Percentiles rank a stretch among this genome's conserved stretches.
phyloP scores from a whole-genome alignment of 2,888 invertebrate genomes.

The Leptura quadrifasciata region DNA sequence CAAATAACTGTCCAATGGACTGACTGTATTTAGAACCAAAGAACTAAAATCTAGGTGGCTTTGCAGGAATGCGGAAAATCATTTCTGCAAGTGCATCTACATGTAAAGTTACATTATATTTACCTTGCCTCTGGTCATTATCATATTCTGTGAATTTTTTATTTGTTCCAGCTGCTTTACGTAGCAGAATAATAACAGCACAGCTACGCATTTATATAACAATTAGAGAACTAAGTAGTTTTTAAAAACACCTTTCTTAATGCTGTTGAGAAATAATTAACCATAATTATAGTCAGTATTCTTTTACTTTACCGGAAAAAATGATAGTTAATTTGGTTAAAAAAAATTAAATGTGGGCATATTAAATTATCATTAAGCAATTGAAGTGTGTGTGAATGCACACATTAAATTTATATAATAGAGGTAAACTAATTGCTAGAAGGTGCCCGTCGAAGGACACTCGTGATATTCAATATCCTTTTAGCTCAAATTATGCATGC shows the following conservation, averaged over 20 bases:
- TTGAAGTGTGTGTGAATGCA: conserved; percentile 42
- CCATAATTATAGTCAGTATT: conserved; percentile 54
- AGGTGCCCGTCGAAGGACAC: conserved; percentile 41
- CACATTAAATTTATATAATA: conserved; percentile 37
- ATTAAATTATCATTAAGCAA: conserved; percentile 60
- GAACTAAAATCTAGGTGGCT: background rate
- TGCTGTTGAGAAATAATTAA: conserved; percentile 56
- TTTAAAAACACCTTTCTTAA: conserved; percentile 63
- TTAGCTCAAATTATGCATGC: conserved; percentile 38
- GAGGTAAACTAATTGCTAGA: conserved; percentile 38
- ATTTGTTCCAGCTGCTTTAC: conserved; percentile 27
- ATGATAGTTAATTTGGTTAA: conserved; percentile 51
- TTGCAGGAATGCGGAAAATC: conserved; percentile 22
- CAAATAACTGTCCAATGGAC: too few species aligned
- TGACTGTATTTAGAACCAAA: background rate
- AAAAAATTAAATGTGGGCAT: conserved; percentile 54
- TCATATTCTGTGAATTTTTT: conserved; percentile 19
- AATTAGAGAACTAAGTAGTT: conserved; percentile 60
- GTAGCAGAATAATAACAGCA: conserved; percentile 46
- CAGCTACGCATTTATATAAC: conserved; percentile 54
- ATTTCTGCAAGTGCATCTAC: background rate
- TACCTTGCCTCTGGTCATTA: background rate
- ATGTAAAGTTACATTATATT: background rate
- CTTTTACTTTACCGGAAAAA: conserved; percentile 57
- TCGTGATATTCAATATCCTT: conserved; percentile 44